A percentile compares a stretch with the other conserved stretches of the same genome.
Conservation (phyloP, 2,113 vertebrate genomes). For the Leptobrachium leishanense region DNA sequence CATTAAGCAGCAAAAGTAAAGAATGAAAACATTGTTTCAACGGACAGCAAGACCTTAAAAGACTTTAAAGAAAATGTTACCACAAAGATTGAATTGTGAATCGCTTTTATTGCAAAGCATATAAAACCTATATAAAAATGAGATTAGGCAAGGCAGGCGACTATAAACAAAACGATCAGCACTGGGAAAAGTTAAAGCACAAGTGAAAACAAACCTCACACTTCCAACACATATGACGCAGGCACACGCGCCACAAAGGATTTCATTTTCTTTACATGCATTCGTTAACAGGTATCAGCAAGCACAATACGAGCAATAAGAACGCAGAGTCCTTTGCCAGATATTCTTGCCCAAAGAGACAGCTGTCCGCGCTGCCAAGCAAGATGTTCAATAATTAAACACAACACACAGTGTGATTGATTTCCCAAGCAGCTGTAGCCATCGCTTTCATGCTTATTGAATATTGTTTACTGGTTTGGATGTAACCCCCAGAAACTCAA, state of each 20-base stretch:
- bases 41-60: no score
- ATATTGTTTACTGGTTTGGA: no score
- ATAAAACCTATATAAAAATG: conserved; percentile 19
- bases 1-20: no score
- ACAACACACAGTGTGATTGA: conserved; percentile 5
- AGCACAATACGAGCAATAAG: conserved; percentile 17
- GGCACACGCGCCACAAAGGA: conserved; percentile 28
- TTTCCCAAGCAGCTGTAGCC: neutral
- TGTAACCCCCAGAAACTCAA: no score
- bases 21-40: no score
- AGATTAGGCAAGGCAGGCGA: neutral
- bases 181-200: no score
- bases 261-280: conserved; percentile 8
- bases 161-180: neutral
- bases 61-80: no score
- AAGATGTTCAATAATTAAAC: conserved; percentile 38
- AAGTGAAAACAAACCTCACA: no score
- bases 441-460: no score
- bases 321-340: conserved; percentile 2
- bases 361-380: conserved; percentile 20
- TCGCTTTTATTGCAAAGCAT: conserved; percentile 32
- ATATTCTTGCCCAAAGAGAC: conserved; percentile 18
- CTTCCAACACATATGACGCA: neutral
- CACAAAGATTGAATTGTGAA: no score
- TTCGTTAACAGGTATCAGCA: conserved; percentile 7